Percentiles rank a stretch among this genome's conserved stretches.
phyloP scores from a whole-genome alignment of 1,140 invertebrate species.

The Heliconius melpomene region DNA sequence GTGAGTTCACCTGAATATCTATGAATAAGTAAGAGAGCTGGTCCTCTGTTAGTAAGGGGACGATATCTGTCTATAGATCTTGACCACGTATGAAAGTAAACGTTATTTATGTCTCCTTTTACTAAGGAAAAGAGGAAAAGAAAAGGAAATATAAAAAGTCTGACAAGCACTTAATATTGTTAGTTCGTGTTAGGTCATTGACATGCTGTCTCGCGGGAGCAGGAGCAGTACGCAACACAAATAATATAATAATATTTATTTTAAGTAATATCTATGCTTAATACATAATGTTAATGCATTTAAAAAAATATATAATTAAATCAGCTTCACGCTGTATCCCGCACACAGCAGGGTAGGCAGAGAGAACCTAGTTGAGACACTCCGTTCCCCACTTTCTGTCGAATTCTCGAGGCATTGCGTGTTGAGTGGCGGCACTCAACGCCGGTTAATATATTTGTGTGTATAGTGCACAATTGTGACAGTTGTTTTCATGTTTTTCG shows the following conservation, averaged over 20 bases:
- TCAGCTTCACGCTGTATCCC: too few species aligned
- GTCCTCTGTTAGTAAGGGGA: background rate
- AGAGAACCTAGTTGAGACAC: too few species aligned
- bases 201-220: conserved; percentile 1
- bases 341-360: too few species aligned
- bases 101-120: conserved; percentile 3
- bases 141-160: conserved; percentile 16
- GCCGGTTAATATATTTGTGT: too few species aligned
- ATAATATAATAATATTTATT: background rate
- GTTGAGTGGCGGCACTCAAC: too few species aligned
- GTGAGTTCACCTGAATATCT: background rate
- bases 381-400: too few species aligned
- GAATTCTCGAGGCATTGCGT: too few species aligned
- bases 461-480: too few species aligned
- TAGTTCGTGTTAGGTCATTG: conserved; percentile 19
- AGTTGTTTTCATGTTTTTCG: too few species aligned
- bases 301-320: background rate
- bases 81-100: conserved; percentile 3
- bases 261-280: background rate
- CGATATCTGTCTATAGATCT: conserved; percentile 5
- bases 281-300: background rate
- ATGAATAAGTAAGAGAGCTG: background rate
- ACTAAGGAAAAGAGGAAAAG: background rate
- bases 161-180: conserved; percentile 26
- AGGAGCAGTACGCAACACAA: background rate